Evolutionary conservation across 2,888 invertebrate genomes (phyloP).

Genomic region (Drosophila subsilvestris): DNA sequence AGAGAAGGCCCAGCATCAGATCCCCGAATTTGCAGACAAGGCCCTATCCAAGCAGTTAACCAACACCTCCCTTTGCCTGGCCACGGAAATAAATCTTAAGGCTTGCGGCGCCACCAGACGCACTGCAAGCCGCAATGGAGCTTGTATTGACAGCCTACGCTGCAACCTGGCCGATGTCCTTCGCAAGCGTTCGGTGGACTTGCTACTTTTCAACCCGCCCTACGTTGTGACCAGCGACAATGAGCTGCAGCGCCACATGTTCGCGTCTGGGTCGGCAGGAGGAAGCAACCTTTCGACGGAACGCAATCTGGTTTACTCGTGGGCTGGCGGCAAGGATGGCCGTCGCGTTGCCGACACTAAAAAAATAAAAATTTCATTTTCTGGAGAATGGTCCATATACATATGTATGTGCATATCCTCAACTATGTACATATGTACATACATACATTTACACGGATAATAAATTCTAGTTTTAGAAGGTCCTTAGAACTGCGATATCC

Average conservation of each 20-base stretch:
- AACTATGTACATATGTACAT: too few relatives aligned
- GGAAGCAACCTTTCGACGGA: conserved; percentile 30
- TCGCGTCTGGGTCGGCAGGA: conserved; percentile 2
- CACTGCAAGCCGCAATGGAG: conserved; percentile 89
- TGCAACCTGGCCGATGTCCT: conserved; percentile 88
- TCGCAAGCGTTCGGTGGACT: conserved; percentile 88
- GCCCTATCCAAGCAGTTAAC: conserved; percentile 87
- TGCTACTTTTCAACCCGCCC: conserved; percentile 98
- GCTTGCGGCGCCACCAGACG: conserved; percentile 88
- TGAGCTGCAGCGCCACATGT: conserved; percentile 86
- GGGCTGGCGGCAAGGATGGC: conserved; percentile 92
- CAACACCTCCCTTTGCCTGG: conserved; percentile 85
- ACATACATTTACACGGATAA: too few relatives aligned
- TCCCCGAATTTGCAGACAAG: conserved; percentile 93
- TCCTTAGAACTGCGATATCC: too few relatives aligned
- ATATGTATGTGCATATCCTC: too few relatives aligned
- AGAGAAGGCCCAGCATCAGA: conserved; percentile 90
- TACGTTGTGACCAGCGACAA: conserved; percentile 95
- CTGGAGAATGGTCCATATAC: too few relatives aligned
- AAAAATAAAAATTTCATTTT: too few relatives aligned
- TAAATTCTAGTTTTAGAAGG: too few relatives aligned
- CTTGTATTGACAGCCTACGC: conserved; percentile 87
- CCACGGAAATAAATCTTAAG: conserved; percentile 92
- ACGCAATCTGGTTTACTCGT: conserved; percentile 82
- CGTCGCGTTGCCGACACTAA: conserved; percentile 89